Percentiles rank a stretch among this genome's conserved stretches.
Evolutionary conservation across 2,797 vertebrate genomes (phyloP).

Genomic region (Betta splendens): DNA sequence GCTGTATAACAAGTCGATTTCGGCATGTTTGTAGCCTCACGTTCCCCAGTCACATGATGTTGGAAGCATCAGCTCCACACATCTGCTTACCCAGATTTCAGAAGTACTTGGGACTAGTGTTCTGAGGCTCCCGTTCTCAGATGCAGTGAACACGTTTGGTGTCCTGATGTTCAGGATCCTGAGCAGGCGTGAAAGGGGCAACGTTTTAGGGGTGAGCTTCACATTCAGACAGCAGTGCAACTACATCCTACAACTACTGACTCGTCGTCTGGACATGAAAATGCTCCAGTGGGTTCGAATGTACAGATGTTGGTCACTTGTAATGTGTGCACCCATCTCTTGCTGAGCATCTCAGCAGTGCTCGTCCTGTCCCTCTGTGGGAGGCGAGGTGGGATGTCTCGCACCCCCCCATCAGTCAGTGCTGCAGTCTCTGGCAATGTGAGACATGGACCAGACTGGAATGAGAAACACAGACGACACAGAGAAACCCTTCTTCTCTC

Average conservation of each 20-base stretch:
- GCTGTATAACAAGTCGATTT: no score
- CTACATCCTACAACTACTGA: not conserved
- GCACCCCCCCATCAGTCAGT: slow-evolving; percentile 31
- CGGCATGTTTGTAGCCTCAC: no score
- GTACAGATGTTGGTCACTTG: slow-evolving; percentile 31
- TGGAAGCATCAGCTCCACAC: no score
- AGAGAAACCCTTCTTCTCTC: slow-evolving; percentile 81
- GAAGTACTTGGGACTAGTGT: no score
- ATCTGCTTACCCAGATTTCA: no score
- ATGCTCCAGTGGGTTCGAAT: not conserved
- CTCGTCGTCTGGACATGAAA: not conserved
- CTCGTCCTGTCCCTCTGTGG: slow-evolving; percentile 32
- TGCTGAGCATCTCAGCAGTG: slow-evolving; percentile 22
- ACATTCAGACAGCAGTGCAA: slow-evolving; percentile 3
- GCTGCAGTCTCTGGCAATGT: slow-evolving; percentile 49
- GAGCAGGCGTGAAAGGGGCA: no score
- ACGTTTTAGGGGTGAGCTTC: not conserved
- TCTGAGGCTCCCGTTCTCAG: no score
- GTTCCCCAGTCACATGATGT: no score
- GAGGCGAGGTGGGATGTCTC: not conserved
- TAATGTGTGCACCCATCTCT: slow-evolving; percentile 29
- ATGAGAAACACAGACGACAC: slow-evolving; percentile 76
- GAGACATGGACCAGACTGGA: slow-evolving; percentile 56
- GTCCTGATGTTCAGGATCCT: no score
- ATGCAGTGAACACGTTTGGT: no score